These are phyloP conservation scores for Eristalis pertinax DNA, from an alignment of 2,888 invertebrate genomes.

Conservation along the genomic window DNA sequence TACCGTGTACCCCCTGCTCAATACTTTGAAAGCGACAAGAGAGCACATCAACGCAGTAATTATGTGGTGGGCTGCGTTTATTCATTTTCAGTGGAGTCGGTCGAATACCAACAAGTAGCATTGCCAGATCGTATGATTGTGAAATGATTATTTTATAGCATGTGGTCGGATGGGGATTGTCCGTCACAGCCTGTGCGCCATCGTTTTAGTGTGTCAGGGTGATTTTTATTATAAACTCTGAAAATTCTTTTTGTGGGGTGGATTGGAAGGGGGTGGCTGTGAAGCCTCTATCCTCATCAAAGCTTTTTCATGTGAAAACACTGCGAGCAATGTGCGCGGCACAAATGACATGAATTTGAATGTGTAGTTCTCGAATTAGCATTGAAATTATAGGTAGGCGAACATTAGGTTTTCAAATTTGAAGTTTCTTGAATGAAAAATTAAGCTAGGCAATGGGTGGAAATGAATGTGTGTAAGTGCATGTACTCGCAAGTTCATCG, in stretches of 20 bases:
- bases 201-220: conserved; percentile 58
- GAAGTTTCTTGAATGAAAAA: conserved; percentile 18
- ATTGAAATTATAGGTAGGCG: background rate
- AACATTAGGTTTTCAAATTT: conserved; percentile 51
- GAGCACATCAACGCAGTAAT: conserved; percentile 9
- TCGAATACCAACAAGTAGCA: conserved; percentile 30
- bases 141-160: conserved; percentile 15
- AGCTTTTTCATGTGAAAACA: conserved; percentile 1
- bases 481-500: too few relatives aligned
- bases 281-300: conserved; percentile 5
- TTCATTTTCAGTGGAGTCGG: background rate
- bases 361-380: conserved; percentile 8
- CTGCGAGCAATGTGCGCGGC: conserved; percentile 28
- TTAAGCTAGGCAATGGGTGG: too few relatives aligned
- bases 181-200: conserved; percentile 1
- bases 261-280: background rate
- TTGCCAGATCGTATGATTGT: conserved; percentile 62
- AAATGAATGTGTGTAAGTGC: background rate
- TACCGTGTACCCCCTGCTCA: conserved; percentile 37
- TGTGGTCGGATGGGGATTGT: background rate
- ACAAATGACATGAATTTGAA: conserved; percentile 43
- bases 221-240: conserved; percentile 50
- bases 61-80: conserved; percentile 43
- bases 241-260: background rate
- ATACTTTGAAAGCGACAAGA: conserved; percentile 13